Evolutionary conservation across 2,797 vertebrate genomes (phyloP).

Genomic region (Okamejei kenojei): DNA sequence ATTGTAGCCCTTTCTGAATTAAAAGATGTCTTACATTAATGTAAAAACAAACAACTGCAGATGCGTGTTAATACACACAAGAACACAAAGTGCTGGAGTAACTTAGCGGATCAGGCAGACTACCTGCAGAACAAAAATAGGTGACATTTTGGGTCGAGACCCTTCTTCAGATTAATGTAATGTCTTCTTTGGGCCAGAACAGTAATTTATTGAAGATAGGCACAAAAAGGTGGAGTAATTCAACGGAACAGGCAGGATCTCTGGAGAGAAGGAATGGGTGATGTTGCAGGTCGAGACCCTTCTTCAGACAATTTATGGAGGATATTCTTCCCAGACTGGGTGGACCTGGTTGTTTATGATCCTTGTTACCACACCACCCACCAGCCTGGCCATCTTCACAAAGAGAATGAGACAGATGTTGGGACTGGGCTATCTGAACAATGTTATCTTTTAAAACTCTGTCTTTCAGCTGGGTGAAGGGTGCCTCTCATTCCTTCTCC

Average conservation of each 20-base stretch:
- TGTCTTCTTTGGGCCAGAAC: conserved; percentile 94
- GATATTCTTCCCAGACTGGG: conserved; percentile 93
- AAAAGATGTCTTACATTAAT: conserved; percentile 93
- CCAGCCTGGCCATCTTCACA: conserved; percentile 96
- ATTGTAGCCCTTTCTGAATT: conserved; percentile 85
- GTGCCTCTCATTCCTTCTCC: conserved; percentile 92
- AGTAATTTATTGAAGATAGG: conserved; percentile 44
- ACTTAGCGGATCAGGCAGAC: too few species aligned
- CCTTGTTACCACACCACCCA: conserved; percentile 96
- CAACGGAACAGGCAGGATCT: too few species aligned
- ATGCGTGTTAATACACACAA: too few species aligned
- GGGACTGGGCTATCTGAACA: conserved; percentile 87
- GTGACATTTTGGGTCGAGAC: too few species aligned
- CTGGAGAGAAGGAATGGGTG: too few species aligned
- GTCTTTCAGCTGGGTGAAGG: conserved; percentile 96
- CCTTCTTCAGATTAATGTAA: too few species aligned
- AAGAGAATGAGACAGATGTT: conserved; percentile 84
- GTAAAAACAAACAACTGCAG: conserved; percentile 46
- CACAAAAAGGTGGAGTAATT: too few species aligned
- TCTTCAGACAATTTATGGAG: conserved; percentile 75
- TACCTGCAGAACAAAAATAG: too few species aligned
- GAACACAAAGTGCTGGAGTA: too few species aligned
- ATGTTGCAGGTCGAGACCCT: too few species aligned
- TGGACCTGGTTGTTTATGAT: conserved; percentile 99
- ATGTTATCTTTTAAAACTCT: conserved; percentile 87